A percentile compares a stretch with the other conserved stretches of the same genome.
phyloP scores from a whole-genome alignment of 1,140 invertebrate genomes.

The Aphis gossypii region DNA sequence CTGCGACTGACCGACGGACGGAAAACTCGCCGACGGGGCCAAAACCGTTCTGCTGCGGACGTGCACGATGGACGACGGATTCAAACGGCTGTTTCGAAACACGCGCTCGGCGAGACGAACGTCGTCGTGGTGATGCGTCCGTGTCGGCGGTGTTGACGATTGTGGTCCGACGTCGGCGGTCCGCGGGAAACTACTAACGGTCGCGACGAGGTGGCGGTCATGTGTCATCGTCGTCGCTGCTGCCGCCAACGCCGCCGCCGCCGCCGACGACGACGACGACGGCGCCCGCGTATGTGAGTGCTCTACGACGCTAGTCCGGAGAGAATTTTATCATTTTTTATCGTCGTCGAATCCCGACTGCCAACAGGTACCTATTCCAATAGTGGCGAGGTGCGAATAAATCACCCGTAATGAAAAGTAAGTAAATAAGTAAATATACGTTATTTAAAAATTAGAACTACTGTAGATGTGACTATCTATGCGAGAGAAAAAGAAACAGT shows the following conservation, averaged over 20 bases:
- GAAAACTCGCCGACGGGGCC: background rate
- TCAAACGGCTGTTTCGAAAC: background rate
- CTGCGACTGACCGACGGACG: background rate
- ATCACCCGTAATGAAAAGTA: background rate
- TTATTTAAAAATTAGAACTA: no score
- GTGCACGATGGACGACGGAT: background rate
- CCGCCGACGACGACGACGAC: background rate
- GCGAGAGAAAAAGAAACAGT: no score
- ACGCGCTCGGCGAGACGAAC: background rate
- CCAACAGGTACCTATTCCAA: background rate
- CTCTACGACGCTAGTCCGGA: background rate
- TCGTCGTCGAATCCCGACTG: background rate
- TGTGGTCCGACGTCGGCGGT: slow-evolving; percentile 19
- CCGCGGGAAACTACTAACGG: slow-evolving; percentile 47
- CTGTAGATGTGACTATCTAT: no score
- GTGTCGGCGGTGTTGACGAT: background rate
- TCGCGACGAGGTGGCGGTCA: background rate
- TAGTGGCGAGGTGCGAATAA: background rate
- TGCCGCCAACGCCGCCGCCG: background rate
- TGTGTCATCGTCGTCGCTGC: background rate
- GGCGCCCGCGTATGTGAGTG: background rate
- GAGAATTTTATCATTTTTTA: background rate
- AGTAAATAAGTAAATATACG: background rate
- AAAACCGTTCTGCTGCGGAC: background rate
- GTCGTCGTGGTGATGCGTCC: slow-evolving; percentile 2